Evolutionary conservation across 1,140 invertebrate species (phyloP).

Genomic region (Archivesica marissinica): DNA sequence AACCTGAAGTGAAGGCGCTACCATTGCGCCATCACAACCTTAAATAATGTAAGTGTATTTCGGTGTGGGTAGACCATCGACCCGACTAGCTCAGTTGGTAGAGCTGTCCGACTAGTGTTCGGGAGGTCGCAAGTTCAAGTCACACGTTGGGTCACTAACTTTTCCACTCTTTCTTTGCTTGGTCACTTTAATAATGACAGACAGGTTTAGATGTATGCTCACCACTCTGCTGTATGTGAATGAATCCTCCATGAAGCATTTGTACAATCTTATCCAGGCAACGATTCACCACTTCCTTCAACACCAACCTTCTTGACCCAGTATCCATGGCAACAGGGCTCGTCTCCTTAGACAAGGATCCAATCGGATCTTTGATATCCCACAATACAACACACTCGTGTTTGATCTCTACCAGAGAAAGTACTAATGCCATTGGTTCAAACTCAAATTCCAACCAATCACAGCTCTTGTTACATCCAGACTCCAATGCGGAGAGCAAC

Average conservation of each 20-base stretch:
- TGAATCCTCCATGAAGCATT: background rate
- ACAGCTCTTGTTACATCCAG: conserved; percentile 1
- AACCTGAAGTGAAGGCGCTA: too few relatives aligned
- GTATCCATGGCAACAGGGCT: conserved; percentile 25
- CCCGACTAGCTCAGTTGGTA: too few relatives aligned
- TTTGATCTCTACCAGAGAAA: background rate
- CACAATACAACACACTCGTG: conserved; percentile 19
- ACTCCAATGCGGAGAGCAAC: conserved; percentile 3
- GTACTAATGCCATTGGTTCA: conserved; percentile 41
- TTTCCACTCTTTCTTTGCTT: too few relatives aligned
- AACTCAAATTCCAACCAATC: conserved; percentile 38
- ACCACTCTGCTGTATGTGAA: background rate
- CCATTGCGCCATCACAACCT: too few relatives aligned
- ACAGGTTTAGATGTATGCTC: too few relatives aligned
- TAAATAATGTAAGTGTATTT: too few relatives aligned
- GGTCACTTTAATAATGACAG: too few relatives aligned
- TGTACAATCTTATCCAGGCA: background rate
- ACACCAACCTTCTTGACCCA: background rate
- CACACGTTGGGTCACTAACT: too few relatives aligned
- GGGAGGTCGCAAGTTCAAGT: too few relatives aligned
- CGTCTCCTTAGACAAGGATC: background rate
- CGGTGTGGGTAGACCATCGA: too few relatives aligned
- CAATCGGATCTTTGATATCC: background rate
- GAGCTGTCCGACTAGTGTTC: too few relatives aligned
- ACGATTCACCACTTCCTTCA: conserved; percentile 6